These are phyloP conservation scores for Theretra japonica DNA, from an alignment of 2,888 invertebrate genomes.

Conservation along the genomic window DNA sequence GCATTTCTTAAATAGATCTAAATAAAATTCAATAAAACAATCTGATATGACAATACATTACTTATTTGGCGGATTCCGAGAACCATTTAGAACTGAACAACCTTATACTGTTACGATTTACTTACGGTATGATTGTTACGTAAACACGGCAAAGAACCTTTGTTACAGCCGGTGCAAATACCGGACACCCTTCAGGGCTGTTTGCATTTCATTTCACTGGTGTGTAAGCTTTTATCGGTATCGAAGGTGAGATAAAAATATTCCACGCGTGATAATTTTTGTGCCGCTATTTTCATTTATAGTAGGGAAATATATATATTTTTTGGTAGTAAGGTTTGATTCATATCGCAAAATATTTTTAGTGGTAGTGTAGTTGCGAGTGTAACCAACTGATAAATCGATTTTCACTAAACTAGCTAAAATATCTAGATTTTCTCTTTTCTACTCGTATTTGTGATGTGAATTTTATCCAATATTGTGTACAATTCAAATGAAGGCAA, in stretches of 20 bases:
- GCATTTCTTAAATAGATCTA: background rate
- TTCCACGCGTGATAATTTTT: background rate
- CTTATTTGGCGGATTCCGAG: background rate
- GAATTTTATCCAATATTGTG: too few species aligned
- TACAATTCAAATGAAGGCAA: too few species aligned
- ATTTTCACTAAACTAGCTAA: too few species aligned
- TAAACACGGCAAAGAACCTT: background rate
- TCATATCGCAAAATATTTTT: too few species aligned
- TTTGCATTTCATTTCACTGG: slow-evolving; percentile 54
- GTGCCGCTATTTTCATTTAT: background rate
- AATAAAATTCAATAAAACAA: background rate
- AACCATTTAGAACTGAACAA: background rate
- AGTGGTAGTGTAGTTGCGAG: too few species aligned
- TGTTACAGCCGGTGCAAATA: slow-evolving; percentile 19
- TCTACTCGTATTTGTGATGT: too few species aligned
- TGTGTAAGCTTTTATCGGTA: slow-evolving; percentile 41
- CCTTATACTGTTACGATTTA: background rate
- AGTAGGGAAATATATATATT: too few species aligned
- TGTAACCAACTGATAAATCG: too few species aligned
- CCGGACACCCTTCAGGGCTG: slow-evolving; percentile 37
- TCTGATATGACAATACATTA: background rate
- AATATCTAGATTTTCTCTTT: too few species aligned
- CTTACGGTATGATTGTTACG: background rate
- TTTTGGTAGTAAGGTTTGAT: too few species aligned
- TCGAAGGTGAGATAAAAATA: slow-evolving; percentile 18